Conservation (phyloP, 2,113 vertebrate genomes). For the Prunella fulvescens region DNA sequence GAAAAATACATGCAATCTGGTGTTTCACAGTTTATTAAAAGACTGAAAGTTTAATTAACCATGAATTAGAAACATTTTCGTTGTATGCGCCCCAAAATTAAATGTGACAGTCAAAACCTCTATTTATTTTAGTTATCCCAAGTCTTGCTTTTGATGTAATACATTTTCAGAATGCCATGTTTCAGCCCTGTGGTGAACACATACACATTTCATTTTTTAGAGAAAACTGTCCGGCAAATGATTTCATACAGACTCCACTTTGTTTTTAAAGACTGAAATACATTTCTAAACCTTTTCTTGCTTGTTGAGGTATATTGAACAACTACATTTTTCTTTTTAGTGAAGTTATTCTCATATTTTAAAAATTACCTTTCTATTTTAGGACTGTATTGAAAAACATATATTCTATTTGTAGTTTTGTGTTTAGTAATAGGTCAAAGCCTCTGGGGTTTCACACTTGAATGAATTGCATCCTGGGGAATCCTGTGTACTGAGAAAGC, state of each 20-base stretch:
- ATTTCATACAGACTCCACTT: not conserved
- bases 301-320: not conserved
- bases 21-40: not conserved
- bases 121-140: not conserved
- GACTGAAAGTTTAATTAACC: not conserved
- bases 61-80: not conserved
- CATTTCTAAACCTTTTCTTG: not conserved
- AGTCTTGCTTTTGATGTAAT: not conserved
- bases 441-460: constrained; percentile 59
- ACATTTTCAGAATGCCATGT: not conserved
- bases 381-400: not conserved
- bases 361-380: not conserved
- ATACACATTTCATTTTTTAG: not conserved
- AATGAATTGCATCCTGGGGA: constrained; percentile 50
- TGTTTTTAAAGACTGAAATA: not conserved
- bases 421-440: constrained; percentile 61
- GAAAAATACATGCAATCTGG: not conserved
- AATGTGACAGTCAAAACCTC: not conserved
- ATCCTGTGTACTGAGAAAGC: constrained; percentile 14
- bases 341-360: not conserved
- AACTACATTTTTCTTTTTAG: not conserved
- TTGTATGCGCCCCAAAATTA: not conserved
- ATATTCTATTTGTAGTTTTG: not conserved
- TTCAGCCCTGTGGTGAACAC: not conserved
- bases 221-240: not conserved